Base-by-base conservation (phyloP, 2,888 invertebrate genomes). In the Maniola hyperantus region DNA sequence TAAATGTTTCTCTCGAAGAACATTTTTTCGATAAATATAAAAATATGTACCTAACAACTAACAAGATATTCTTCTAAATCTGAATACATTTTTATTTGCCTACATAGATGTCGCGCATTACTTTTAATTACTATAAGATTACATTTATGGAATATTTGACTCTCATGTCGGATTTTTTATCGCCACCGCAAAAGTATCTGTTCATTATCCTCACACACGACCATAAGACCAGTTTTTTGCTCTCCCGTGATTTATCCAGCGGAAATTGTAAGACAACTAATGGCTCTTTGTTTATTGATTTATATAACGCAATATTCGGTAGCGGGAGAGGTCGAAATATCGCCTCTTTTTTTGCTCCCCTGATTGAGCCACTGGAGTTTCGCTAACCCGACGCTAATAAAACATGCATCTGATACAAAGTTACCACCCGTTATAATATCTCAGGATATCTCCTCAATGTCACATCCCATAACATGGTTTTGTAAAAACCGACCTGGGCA, bases 201-300 rank as follows among this genome's bases (percentile, higher is more conserved):
- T 85, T 89, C 87, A 82, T 88, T 88, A 89, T 77, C 77, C 71
- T 74, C 72, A 79, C 79, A 78, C 79, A 80, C 48, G 64, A n/a
- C 57, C 65, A 72, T 74, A 76, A 77, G 81, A 81, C 81, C 81
- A 77, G 81, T 85, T 90, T 90, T 88, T 88, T 85, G 78, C 53
- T 77, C 72, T 71, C 69, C 73, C 83, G 91, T 91, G 91, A 91
- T 91, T 91, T 90, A 91, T 88, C 88, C 89, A 87, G 82, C 89
- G 90, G 90, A 91, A 89, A 91, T 88, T 88, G 91, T 88, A 84
- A 85, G 91, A 88, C 89, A 89, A 85, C 88, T 89, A 89, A 91
- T 90, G 90, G 87, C 75, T 90, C 89, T 90, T 90, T 91, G 91
- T 91, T 88, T 89, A 91, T 91, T 90, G 91, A 91, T 91, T 91